Evolutionary conservation across 2,113 vertebrate genomes (phyloP).

Genomic region (Terrapene triunguis): DNA sequence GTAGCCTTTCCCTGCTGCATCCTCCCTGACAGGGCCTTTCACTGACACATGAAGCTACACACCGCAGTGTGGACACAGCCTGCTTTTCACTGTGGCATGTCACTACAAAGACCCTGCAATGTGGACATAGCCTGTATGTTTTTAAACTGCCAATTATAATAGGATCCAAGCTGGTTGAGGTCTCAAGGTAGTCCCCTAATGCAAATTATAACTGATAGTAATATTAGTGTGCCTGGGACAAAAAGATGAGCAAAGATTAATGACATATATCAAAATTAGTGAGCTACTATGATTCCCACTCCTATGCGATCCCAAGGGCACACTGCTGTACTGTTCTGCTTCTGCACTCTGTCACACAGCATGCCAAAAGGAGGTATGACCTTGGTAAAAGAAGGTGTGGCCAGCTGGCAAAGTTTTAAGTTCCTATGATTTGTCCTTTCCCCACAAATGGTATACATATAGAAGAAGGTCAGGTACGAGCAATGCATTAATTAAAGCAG

Average conservation of each 20-base stretch:
- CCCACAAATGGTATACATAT: conserved; percentile 1
- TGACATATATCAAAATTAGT: background rate
- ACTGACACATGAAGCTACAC: too few relatives aligned
- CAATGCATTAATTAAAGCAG: background rate
- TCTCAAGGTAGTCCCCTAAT: background rate
- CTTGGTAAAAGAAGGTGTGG: background rate
- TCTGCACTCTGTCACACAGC: background rate
- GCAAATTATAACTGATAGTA: background rate
- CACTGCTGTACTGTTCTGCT: background rate
- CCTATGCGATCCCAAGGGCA: background rate
- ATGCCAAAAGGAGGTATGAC: background rate
- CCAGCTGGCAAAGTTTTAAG: background rate
- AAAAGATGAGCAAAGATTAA: background rate
- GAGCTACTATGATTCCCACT: background rate
- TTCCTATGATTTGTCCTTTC: background rate
- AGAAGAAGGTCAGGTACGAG: conserved; percentile 43
- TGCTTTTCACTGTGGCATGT: background rate
- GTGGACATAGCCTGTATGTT: background rate
- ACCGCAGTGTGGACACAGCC: too few relatives aligned
- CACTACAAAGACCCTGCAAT: background rate
- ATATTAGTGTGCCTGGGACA: accelerated
- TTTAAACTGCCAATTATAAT: background rate
- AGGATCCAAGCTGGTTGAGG: background rate
- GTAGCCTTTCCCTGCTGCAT: background rate
- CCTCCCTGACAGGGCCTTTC: too few relatives aligned